Evolutionary conservation across 2,113 vertebrate species (phyloP), one percentile per base, ranked within the genome.

Genomic region (Scomber japonicus): DNA sequence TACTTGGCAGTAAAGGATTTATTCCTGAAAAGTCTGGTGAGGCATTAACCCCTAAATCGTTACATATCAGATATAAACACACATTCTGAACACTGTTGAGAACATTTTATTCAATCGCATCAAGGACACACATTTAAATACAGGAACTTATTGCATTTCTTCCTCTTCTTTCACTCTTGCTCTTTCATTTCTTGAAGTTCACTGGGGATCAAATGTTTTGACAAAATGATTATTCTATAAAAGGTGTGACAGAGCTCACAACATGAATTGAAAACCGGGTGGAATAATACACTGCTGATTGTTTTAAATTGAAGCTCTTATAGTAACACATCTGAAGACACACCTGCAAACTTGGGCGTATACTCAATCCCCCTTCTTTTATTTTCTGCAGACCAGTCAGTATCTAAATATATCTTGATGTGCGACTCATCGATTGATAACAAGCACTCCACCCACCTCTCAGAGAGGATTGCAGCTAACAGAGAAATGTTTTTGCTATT

Each of bases 371-470:
- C 13, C 13, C 16, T 65, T 3, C 10, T 62, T 11, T 54, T 19
- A 70, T 7, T 17, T 44, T 74, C 65, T 64, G 49, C 51, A 60
- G n/a, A 45, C 16, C 66, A 65, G 10, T 51, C 1, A 3, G 5
- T 5, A 11, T 56, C 64, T 63, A 71, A 75, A 62, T 64, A 69
- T 31, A 73, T 67, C 63, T 3, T 59, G 40, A 70, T 62, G 45
- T 45, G 75, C 78, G 59, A 71, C 69, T 31, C 45, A 70, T 75
- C 14, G 51, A 69, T 86, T 81, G 56, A 79, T 68, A 75, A 24
- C 21, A 13, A 71, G 49, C 46, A 49, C 54, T 73, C 67, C 71
- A 21, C 55, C 84, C 19, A 56, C 76, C 19, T 30, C 74, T 31
- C 80, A 24, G 44, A 21, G 74, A 65, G 46, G 60, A 59, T 49